These are phyloP conservation scores for Zaprionus capensis DNA, from an alignment of 1,140 invertebrate species.

Conservation along the genomic window DNA sequence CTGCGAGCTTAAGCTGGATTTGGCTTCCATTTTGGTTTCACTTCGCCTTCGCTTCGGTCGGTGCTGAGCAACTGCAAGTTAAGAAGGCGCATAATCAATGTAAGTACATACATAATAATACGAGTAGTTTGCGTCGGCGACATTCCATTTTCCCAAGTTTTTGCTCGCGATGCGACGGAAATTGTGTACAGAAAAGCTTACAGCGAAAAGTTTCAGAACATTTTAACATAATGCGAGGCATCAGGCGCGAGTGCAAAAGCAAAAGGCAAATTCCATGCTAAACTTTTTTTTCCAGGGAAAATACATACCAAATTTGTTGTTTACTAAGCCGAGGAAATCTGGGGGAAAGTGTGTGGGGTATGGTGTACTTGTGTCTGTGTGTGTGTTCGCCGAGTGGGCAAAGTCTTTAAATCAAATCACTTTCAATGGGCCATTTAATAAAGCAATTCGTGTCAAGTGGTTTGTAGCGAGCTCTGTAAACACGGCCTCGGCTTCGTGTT, in stretches of 20 bases:
- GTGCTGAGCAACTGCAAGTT: slow-evolving; percentile 48
- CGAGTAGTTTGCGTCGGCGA: slow-evolving; percentile 49
- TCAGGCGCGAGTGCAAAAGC: neutral
- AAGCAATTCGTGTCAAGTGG: slow-evolving; percentile 47
- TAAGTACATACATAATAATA: slow-evolving; percentile 79
- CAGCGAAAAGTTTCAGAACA: slow-evolving; percentile 22
- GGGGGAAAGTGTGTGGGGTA: neutral
- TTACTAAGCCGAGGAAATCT: neutral
- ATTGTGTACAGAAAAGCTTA: slow-evolving; percentile 9
- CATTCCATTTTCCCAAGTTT: slow-evolving; percentile 17
- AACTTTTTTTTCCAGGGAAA: neutral
- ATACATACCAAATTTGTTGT: neutral
- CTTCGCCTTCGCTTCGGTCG: slow-evolving; percentile 12
- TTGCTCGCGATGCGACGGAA: neutral
- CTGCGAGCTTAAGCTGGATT: slow-evolving; percentile 72
- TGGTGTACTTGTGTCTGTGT: neutral
- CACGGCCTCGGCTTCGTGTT: neutral
- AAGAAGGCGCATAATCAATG: slow-evolving; percentile 78
- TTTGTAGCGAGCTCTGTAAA: slow-evolving; percentile 42
- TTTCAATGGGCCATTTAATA: slow-evolving; percentile 43
- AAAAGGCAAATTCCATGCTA: slow-evolving; percentile 26
- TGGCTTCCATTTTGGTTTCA: slow-evolving; percentile 62
- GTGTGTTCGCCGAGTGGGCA: neutral
- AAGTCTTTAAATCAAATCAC: slow-evolving; percentile 36
- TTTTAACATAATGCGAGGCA: slow-evolving; percentile 18